A percentile compares a stretch with the other conserved stretches of the same genome.
Conservation (phyloP, 2,888 invertebrate species). For the Sarcophaga variegata region DNA sequence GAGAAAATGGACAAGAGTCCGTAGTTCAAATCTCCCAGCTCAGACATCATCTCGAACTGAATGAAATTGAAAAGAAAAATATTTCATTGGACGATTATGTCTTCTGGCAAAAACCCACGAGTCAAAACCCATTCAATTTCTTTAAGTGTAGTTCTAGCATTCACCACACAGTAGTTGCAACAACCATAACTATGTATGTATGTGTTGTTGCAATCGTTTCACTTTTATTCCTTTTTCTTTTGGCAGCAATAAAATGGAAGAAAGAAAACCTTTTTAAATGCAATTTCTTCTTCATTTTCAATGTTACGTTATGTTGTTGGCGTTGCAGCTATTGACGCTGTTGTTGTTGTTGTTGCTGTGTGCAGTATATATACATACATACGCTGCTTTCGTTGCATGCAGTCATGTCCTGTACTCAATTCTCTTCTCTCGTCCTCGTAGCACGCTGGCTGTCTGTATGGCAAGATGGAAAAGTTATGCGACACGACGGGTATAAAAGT, state of each 20-base stretch:
- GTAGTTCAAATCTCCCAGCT: no score
- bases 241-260: no score
- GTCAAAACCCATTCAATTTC: not conserved
- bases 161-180: no score
- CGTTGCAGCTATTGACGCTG: not conserved
- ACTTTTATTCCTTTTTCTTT: no score
- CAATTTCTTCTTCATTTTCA: conserved; percentile 32
- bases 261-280: conserved; percentile 33
- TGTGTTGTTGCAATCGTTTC: no score
- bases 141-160: not conserved
- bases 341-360: not conserved
- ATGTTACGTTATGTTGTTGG: conserved; percentile 31
- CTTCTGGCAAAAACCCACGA: no score
- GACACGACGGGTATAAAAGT: conserved; percentile 64
- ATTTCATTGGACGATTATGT: no score
- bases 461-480: conserved; percentile 55
- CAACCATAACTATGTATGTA: no score
- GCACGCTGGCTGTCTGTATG: conserved; percentile 1
- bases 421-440: conserved; percentile 8
- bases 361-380: not conserved
- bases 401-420: not conserved
- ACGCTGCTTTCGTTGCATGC: not conserved
- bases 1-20: no score
- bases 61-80: no score
- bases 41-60: no score